Percentiles rank a stretch among this genome's conserved stretches.
phyloP scores from a whole-genome alignment of 2,113 vertebrate genomes.

The Taurulus bubalis region DNA sequence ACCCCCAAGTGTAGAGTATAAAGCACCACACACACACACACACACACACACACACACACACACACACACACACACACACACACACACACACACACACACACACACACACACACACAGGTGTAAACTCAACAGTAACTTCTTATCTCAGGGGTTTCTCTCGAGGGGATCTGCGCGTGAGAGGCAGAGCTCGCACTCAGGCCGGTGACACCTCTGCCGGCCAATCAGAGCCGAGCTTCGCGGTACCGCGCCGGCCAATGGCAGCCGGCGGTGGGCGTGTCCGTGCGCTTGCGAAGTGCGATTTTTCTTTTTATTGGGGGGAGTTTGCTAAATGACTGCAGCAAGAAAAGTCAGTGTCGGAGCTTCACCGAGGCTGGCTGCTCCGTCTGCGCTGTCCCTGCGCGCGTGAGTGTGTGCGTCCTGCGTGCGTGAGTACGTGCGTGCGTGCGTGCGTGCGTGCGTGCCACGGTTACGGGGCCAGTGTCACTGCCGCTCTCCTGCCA shows the following conservation, averaged over 20 bases:
- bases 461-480: constrained; percentile 5
- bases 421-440: constrained; percentile 13
- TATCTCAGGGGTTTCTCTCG: not conserved
- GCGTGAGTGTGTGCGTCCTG: not conserved
- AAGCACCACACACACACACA: not conserved
- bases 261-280: constrained; percentile 86
- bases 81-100: not conserved
- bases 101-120: not conserved
- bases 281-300: constrained; percentile 83
- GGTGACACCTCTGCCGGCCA: constrained; percentile 80
- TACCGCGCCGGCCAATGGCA: constrained; percentile 84
- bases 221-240: constrained; percentile 56
- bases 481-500: constrained; percentile 60
- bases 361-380: constrained; percentile 74
- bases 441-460: constrained; percentile 18
- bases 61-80: not conserved
- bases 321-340: constrained; percentile 99
- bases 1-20: not conserved
- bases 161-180: constrained; percentile 14
- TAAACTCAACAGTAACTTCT: constrained; percentile 51
- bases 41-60: not conserved
- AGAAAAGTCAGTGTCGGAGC: constrained; percentile 84
- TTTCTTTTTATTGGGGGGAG: constrained; percentile 80
- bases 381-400: constrained; percentile 27
- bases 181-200: constrained; percentile 19